Percentiles rank a stretch among this genome's conserved stretches.
Conservation (phyloP, 92 coral and sea anemone species). For the Scolanthus callimorphus region DNA sequence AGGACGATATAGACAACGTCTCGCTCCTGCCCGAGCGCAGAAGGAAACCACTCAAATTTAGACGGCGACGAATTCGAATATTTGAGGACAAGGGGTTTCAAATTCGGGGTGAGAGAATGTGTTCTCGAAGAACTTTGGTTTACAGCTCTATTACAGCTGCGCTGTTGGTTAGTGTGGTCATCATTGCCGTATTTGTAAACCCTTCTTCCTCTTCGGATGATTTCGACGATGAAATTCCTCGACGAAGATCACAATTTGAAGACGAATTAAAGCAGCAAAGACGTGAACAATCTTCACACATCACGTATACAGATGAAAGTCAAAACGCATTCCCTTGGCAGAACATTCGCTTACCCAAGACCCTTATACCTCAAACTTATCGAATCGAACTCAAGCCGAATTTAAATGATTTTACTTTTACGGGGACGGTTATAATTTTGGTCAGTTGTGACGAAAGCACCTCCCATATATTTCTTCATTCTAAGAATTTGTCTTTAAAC, state of each 20-base stretch:
- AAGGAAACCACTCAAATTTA: slow-evolving; percentile 31
- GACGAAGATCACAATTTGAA: slow-evolving; percentile 41
- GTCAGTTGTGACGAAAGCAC: slow-evolving; percentile 52
- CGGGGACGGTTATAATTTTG: slow-evolving; percentile 58
- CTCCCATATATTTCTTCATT: slow-evolving; percentile 57
- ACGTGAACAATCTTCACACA: slow-evolving; percentile 22
- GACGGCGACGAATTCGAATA: slow-evolving; percentile 38
- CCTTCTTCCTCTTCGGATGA: slow-evolving; percentile 64
- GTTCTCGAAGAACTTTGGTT: slow-evolving; percentile 58
- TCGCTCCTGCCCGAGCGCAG: slow-evolving; percentile 70
- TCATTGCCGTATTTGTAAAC: slow-evolving; percentile 66
- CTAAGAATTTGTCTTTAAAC: slow-evolving; percentile 29
- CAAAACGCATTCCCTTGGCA: slow-evolving; percentile 29
- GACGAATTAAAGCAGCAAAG: slow-evolving; percentile 20
- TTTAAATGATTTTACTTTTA: slow-evolving; percentile 50
- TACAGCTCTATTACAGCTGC: slow-evolving; percentile 54
- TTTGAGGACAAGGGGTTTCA: slow-evolving; percentile 23
- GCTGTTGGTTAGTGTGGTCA: slow-evolving; percentile 51
- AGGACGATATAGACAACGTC: slow-evolving; percentile 64
- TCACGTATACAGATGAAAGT: slow-evolving; percentile 14
- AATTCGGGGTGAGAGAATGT: slow-evolving; percentile 40
- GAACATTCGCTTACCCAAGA: slow-evolving; percentile 60
- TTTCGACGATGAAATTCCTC: slow-evolving; percentile 27
- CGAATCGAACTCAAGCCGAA: slow-evolving; percentile 67
- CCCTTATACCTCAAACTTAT: slow-evolving; percentile 60